Percentiles rank a stretch among this genome's conserved stretches.
These are phyloP conservation scores for Periophthalmodon schlosseri DNA, from an alignment of 2,113 vertebrate genomes.

Conservation along the genomic window DNA sequence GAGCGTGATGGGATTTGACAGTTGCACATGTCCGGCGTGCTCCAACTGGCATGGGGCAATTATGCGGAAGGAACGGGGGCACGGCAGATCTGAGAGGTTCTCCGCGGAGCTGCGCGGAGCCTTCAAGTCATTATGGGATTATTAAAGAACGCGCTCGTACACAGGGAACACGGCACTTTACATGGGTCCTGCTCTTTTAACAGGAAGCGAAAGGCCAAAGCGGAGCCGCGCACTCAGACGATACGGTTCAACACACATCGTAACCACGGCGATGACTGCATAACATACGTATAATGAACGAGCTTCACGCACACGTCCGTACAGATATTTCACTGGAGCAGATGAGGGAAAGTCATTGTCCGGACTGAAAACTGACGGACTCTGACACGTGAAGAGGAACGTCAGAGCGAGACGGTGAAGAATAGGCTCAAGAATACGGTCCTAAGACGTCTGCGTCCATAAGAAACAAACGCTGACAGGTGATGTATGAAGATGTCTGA, in stretches of 20 bases:
- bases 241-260: slow-evolving; percentile 18
- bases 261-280: neutral
- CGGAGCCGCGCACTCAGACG: slow-evolving; percentile 71
- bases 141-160: slow-evolving; percentile 77
- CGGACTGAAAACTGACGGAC: neutral
- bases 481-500: no score
- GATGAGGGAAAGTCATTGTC: neutral
- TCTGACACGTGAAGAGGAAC: neutral
- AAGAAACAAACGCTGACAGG: no score
- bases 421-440: no score
- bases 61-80: slow-evolving; percentile 29
- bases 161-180: slow-evolving; percentile 51
- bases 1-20: slow-evolving; percentile 51
- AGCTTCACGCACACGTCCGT: neutral
- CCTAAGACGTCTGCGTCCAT: no score
- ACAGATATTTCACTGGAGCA: neutral
- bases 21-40: slow-evolving; percentile 52
- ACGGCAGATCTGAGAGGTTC: slow-evolving; percentile 45
- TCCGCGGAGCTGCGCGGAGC: slow-evolving; percentile 48
- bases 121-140: slow-evolving; percentile 83
- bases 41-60: slow-evolving; percentile 47
- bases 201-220: slow-evolving; percentile 65
- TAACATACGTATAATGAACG: neutral
- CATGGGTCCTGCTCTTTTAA: slow-evolving; percentile 37
- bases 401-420: no score